Conservation (phyloP, 2,888 invertebrate genomes). For the Agelastica alni region DNA sequence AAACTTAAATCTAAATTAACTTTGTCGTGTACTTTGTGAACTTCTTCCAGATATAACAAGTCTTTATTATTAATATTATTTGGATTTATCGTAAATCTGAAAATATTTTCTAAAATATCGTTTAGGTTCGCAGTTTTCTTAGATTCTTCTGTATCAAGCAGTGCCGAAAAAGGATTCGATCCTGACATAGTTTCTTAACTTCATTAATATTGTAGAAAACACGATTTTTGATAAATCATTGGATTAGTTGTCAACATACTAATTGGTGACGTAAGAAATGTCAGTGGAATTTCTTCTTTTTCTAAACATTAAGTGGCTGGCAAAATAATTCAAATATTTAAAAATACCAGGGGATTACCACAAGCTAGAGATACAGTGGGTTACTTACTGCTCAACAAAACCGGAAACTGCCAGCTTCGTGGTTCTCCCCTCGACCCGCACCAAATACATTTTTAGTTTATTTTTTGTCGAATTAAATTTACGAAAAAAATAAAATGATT, state of each 20-base stretch:
- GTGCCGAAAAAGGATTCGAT: conserved; percentile 47
- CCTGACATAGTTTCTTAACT: conserved; percentile 35
- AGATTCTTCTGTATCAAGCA: conserved; percentile 35
- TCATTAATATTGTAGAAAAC: conserved; percentile 16
- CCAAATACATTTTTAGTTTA: too few species aligned
- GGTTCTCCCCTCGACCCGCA: too few species aligned
- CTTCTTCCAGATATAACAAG: conserved; percentile 70
- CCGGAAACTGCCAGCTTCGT: too few species aligned
- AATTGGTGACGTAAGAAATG: not conserved
- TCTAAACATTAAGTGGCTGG: too few species aligned
- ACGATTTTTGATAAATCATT: conserved; percentile 21
- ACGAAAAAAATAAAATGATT: too few species aligned
- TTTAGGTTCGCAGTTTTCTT: conserved; percentile 30
- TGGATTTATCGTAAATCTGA: conserved; percentile 68
- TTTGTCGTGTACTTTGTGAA: conserved; percentile 59
- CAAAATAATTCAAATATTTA: too few species aligned
- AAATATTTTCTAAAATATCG: conserved; percentile 65
- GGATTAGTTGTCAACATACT: conserved; percentile 3
- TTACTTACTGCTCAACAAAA: too few species aligned
- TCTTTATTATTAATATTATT: conserved; percentile 55
- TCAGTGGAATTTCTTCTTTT: conserved; percentile 6
- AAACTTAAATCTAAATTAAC: conserved; percentile 66
- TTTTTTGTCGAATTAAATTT: too few species aligned
- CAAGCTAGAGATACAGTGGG: too few species aligned
- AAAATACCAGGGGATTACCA: too few species aligned